phyloP scores from a whole-genome alignment of 2,888 invertebrate genomes.

The Papilio demoleus region DNA sequence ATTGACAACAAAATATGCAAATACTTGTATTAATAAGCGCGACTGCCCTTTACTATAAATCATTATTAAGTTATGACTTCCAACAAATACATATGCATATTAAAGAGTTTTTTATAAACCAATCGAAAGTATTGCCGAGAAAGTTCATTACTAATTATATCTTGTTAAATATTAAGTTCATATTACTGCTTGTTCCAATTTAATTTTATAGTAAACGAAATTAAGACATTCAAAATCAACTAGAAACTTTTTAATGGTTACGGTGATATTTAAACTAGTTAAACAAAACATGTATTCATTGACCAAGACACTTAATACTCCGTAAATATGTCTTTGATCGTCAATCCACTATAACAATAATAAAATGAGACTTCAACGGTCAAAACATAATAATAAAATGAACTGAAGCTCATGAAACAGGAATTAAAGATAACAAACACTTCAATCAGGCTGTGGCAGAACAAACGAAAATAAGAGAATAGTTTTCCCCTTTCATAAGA shows the following conservation, averaged over 20 bases:
- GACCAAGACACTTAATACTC: background rate
- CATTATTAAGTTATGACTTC: slow-evolving; percentile 60
- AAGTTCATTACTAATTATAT: slow-evolving; percentile 40
- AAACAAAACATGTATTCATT: background rate
- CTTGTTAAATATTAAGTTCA: slow-evolving; percentile 12
- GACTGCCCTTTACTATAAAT: slow-evolving; percentile 54
- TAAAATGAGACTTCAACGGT: slow-evolving; percentile 9
- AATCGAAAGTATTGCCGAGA: slow-evolving; percentile 42
- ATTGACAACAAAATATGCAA: slow-evolving; percentile 64
- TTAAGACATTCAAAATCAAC: background rate
- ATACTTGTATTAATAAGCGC: slow-evolving; percentile 58
- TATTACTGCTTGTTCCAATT: slow-evolving; percentile 9
- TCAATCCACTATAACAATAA: background rate
- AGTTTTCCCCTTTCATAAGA: slow-evolving; percentile 21
- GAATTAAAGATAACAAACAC: slow-evolving; percentile 28
- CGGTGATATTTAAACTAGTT: background rate
- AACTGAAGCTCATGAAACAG: slow-evolving; percentile 19
- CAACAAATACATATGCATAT: slow-evolving; percentile 57
- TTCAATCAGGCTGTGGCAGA: slow-evolving; percentile 18
- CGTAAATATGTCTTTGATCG: background rate
- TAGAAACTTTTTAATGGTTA: too few species aligned
- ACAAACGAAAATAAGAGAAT: slow-evolving; percentile 21
- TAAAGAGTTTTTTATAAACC: slow-evolving; percentile 53
- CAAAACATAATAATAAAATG: slow-evolving; percentile 1
- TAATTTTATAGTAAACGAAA: slow-evolving; percentile 4